phyloP scores from a whole-genome alignment of 2,113 vertebrate genomes.

The Heloderma charlesbogerti region DNA sequence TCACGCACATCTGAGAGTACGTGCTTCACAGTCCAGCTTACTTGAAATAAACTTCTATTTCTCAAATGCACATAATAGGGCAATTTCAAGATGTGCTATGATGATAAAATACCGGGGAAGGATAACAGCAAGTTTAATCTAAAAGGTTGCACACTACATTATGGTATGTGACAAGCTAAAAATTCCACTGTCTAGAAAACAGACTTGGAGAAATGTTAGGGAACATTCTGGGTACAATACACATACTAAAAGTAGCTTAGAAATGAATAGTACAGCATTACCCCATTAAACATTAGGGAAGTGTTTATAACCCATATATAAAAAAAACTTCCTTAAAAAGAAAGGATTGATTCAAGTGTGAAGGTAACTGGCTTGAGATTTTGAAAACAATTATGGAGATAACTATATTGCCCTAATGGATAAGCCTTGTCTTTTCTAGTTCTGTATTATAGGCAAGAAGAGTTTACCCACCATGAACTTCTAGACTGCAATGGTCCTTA shows the following conservation, averaged over 20 bases:
- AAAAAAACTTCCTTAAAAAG: neutral
- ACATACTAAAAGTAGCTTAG: too few relatives aligned
- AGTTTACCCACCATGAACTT: slow-evolving; percentile 84
- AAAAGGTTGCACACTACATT: too few relatives aligned
- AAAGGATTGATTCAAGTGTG: neutral
- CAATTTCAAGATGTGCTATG: neutral
- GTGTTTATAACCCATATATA: neutral
- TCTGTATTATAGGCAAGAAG: neutral
- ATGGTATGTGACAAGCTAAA: too few relatives aligned
- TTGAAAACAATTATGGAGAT: neutral
- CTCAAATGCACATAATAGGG: neutral
- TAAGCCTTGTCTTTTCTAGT: neutral
- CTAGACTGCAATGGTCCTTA: slow-evolving; percentile 93
- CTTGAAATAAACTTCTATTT: neutral
- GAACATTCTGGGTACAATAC: too few relatives aligned
- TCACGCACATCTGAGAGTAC: neutral
- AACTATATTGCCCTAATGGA: neutral
- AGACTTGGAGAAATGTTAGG: too few relatives aligned
- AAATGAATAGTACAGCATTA: neutral
- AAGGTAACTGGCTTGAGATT: neutral
- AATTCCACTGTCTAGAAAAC: too few relatives aligned
- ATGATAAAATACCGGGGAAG: too few relatives aligned
- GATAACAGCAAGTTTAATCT: too few relatives aligned
- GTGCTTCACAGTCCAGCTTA: neutral
- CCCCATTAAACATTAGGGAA: neutral